These are phyloP conservation scores for Strigamia transsilvanica DNA, from an alignment of 2,888 invertebrate species.

Conservation along the genomic window DNA sequence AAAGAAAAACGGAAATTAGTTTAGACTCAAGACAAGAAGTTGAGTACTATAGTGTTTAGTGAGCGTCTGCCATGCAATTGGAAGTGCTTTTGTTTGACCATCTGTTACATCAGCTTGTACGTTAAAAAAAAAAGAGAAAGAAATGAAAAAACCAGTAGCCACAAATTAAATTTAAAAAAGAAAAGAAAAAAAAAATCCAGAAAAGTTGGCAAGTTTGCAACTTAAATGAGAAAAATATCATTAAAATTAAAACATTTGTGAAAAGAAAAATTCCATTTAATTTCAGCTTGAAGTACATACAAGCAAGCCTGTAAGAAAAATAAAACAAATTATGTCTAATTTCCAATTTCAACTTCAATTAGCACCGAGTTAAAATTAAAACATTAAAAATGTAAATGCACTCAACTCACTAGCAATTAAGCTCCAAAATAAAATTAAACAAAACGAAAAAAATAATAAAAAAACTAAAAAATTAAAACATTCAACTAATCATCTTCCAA, in stretches of 20 bases:
- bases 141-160: not conserved
- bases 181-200: not conserved
- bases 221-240: not conserved
- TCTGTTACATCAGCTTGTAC: constrained; percentile 26
- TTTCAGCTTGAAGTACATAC: constrained; percentile 1
- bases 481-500: not conserved
- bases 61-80: constrained; percentile 43
- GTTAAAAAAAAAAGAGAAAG: not conserved
- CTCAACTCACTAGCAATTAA: constrained; percentile 11
- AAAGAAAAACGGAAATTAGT: constrained; percentile 13
- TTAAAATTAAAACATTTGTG: constrained; percentile 1
- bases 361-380: constrained; percentile 26
- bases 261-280: not conserved
- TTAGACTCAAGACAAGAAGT: constrained; percentile 43
- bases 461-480: not conserved
- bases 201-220: constrained; percentile 6
- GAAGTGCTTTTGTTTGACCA: constrained; percentile 37
- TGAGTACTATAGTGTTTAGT: constrained; percentile 10
- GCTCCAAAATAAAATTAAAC: not conserved
- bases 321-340: constrained; percentile 21
- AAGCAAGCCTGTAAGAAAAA: not conserved
- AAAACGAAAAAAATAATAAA: not conserved
- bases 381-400: constrained; percentile 25
- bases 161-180: not conserved
- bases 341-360: constrained; percentile 30